Evolutionary conservation across 2,113 vertebrate species (phyloP).

Genomic region (Nothobranchius kuhntae): DNA sequence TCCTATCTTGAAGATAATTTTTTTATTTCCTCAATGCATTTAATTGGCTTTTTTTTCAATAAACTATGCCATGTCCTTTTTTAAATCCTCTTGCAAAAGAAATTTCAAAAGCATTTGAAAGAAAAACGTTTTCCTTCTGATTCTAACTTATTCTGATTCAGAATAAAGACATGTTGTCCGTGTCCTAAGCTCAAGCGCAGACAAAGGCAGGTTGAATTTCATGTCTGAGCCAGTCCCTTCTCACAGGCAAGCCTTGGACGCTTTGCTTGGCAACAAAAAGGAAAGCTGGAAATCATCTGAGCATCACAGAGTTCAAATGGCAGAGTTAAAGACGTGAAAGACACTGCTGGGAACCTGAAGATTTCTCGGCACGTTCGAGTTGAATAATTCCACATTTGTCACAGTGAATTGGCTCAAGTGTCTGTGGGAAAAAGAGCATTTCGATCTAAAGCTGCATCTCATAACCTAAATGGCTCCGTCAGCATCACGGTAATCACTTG

Average conservation of each 20-base stretch:
- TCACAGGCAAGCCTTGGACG: conserved; percentile 6
- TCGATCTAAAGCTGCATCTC: conserved; percentile 20
- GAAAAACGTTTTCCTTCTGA: neutral
- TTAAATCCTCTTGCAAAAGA: conserved; percentile 2
- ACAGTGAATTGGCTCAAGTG: conserved; percentile 5
- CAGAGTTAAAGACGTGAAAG: conserved; percentile 3
- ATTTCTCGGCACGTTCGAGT: neutral
- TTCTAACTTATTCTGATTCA: neutral
- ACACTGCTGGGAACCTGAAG: conserved; percentile 7
- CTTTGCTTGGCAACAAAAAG: conserved; percentile 36
- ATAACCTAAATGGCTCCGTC: conserved; percentile 5
- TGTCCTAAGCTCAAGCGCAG: conserved; percentile 5
- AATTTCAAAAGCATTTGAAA: neutral
- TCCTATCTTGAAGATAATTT: neutral
- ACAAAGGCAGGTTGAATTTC: conserved; percentile 26
- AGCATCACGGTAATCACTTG: neutral
- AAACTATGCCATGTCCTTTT: neutral
- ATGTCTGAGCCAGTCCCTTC: conserved; percentile 37
- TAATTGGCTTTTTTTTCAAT: neutral
- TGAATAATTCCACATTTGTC: neutral
- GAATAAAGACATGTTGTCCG: neutral
- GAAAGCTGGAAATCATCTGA: conserved; percentile 24
- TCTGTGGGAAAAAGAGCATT: neutral
- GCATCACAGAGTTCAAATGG: conserved; percentile 44
- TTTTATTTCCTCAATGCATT: neutral